Conservation (phyloP, 2,797 vertebrate genomes). For the Basileuterus tristriatus region DNA sequence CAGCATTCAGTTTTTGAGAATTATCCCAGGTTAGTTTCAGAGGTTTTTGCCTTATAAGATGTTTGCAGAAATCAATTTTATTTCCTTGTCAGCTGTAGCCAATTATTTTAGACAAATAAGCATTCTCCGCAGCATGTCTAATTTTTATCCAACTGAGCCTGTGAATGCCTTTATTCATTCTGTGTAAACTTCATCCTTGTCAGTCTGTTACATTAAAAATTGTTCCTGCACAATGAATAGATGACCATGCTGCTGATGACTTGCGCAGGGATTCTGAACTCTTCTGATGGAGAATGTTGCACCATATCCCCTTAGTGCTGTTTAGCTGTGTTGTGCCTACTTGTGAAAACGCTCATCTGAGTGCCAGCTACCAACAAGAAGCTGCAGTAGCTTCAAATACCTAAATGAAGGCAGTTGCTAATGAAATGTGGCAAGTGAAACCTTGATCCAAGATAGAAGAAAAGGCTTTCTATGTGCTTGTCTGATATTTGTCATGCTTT, state of each 20-base stretch:
- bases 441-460: conserved; percentile 27
- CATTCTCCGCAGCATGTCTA: neutral
- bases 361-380: neutral
- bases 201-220: neutral
- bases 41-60: neutral
- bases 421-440: conserved; percentile 21
- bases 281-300: neutral
- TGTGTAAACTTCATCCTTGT: neutral
- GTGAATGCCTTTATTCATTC: conserved; percentile 22
- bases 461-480: neutral
- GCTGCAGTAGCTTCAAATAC: neutral
- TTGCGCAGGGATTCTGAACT: neutral
- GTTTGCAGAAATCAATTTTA: neutral
- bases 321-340: neutral
- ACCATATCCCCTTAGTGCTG: neutral
- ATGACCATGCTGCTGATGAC: neutral
- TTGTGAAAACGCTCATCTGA: neutral
- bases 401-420: conserved; percentile 5
- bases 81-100: neutral
- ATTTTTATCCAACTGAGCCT: conserved; percentile 2
- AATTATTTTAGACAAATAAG: conserved; percentile 31
- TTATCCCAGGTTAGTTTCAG: neutral
- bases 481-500: conserved; percentile 15
- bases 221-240: neutral
- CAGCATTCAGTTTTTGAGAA: neutral